A percentile compares a stretch with the other conserved stretches of the same genome.
Evolutionary conservation across 2,797 vertebrate genomes (phyloP).

Genomic region (Amblyraja radiata): DNA sequence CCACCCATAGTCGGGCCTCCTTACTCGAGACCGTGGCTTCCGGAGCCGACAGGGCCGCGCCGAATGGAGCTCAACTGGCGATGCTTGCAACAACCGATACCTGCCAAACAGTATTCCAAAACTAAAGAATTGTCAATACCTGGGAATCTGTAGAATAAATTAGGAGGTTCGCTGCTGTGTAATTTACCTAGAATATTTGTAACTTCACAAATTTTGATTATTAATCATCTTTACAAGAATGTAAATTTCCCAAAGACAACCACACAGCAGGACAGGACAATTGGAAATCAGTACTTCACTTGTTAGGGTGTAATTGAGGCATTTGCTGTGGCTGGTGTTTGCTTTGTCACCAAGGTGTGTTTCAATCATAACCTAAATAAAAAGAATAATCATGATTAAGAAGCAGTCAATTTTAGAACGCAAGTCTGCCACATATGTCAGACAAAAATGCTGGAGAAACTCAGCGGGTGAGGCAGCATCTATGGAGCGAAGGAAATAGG

Average conservation of each 20-base stretch:
- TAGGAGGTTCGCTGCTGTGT: background rate
- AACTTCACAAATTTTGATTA: background rate
- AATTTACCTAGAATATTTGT: background rate
- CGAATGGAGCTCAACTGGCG: too few relatives aligned
- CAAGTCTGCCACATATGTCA: background rate
- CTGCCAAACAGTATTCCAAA: background rate
- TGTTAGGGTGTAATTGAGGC: background rate
- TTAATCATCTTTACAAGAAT: background rate
- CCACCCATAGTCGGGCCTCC: too few relatives aligned
- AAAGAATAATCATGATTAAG: constrained; percentile 18
- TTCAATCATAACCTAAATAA: constrained; percentile 16
- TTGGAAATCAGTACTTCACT: background rate
- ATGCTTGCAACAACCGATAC: background rate
- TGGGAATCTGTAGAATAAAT: background rate
- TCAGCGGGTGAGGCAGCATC: too few relatives aligned
- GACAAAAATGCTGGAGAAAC: too few relatives aligned
- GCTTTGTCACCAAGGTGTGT: background rate
- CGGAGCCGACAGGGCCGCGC: too few relatives aligned
- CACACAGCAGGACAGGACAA: background rate
- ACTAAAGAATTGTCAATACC: background rate
- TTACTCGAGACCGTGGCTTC: too few relatives aligned
- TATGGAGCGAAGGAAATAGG: too few relatives aligned
- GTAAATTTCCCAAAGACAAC: background rate
- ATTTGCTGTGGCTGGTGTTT: background rate
- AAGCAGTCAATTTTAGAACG: background rate